Base-by-base conservation (phyloP, 2,888 invertebrate genomes). In the Alentia gelatinosa region DNA sequence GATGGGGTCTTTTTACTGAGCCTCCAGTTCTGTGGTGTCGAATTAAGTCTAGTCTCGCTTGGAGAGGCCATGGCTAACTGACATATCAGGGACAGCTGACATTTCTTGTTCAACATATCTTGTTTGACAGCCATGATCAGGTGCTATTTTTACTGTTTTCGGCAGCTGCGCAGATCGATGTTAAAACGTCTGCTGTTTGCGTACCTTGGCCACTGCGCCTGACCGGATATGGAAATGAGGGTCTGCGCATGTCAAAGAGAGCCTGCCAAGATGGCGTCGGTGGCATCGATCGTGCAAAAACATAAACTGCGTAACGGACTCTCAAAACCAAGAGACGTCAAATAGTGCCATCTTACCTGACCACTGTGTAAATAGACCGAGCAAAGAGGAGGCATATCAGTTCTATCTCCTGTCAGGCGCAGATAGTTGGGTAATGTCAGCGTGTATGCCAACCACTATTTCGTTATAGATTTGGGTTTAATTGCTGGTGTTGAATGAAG, bases 141-240 rank as follows among this genome's bases (percentile, higher is more conserved):
- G 39, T 40, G 40, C 83, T 83, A 83, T 83, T 83, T 83, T 83
- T 83, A 83, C 83, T 40, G 39, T 75, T 75, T 3, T n/a, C 4
- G 75, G n/a, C 37, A 30, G 75, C 7, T 40, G 83, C 83, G 40
- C 83, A 37, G 83, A 83, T 83, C 83, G 83, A 83, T 83, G 83
- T 83, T 83, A 83, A 83, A 83, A 83, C 26, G 83, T 83, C 40
- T 23, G 23, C 83, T 83, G 83, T 83, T 83, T 83, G 83, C 83
- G 83, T 39, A 83, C 40, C 83, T 83, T 40, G 39, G 40, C 37
- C n/a, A 83, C 83, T 83, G 83, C 15, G 83, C 83, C 39, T 83
- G 83, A 83, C 40, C 83, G 83, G 83, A 83, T 83, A 83, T 83
- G 83, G 83, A 83, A 83, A 83, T 83, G 83, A 83, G 83, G 4